A percentile compares a stretch with the other conserved stretches of the same genome.
Conservation (phyloP, 1,140 invertebrate species). For the Drosophila willistoni region DNA sequence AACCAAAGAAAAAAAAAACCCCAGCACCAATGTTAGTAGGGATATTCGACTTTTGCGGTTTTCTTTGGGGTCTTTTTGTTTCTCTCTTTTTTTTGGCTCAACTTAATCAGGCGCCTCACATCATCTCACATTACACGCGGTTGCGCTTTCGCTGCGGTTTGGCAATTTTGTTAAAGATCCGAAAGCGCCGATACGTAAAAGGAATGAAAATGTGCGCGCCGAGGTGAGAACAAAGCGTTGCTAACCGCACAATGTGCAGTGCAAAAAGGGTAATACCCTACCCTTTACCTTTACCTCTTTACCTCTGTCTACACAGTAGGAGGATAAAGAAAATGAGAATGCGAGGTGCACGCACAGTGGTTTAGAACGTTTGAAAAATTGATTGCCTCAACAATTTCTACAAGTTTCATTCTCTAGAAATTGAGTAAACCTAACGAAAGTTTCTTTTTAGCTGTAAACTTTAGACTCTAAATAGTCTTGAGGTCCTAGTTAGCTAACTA, state of each 20-base stretch:
- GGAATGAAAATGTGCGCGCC: constrained; percentile 42
- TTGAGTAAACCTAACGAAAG: too few relatives aligned
- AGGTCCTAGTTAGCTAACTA: too few relatives aligned
- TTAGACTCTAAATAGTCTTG: too few relatives aligned
- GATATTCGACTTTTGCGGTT: constrained; percentile 40
- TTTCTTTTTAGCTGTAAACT: too few relatives aligned
- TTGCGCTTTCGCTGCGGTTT: constrained; percentile 66
- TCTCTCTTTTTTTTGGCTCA: neutral
- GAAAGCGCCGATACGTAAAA: constrained; percentile 63
- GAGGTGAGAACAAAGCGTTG: constrained; percentile 74
- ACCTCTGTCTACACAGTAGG: constrained; percentile 7
- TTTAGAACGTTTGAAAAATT: neutral
- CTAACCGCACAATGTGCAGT: constrained; percentile 13
- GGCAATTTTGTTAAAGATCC: constrained; percentile 79
- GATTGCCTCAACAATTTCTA: neutral
- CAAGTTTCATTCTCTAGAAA: too few relatives aligned
- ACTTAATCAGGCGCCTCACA: constrained; percentile 61
- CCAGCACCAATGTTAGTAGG: neutral
- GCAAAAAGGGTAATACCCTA: constrained; percentile 27
- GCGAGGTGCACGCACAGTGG: constrained; percentile 21
- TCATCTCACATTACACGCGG: constrained; percentile 58
- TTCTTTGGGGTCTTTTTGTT: constrained; percentile 24
- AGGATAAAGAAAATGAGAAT: constrained; percentile 33
- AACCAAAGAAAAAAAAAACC: neutral
- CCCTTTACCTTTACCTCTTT: constrained; percentile 8